These are phyloP conservation scores for Apodemus sylvaticus DNA, from an alignment of 2,113 vertebrate genomes.

Conservation along the genomic window DNA sequence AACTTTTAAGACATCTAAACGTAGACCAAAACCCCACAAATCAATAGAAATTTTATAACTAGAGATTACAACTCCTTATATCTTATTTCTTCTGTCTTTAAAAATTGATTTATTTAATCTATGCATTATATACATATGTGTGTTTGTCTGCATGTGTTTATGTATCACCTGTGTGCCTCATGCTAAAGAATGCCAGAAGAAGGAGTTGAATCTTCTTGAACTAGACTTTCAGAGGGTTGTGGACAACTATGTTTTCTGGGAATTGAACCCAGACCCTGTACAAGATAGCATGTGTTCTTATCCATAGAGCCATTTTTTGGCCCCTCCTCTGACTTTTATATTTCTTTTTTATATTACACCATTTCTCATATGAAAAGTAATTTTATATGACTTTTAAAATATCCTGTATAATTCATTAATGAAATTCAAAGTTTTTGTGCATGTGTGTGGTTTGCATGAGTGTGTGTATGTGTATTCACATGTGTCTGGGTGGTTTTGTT, in stretches of 20 bases:
- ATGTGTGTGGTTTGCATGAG: neutral
- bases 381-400: neutral
- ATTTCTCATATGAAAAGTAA: too few species aligned
- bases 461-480: neutral
- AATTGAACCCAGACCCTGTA: neutral
- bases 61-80: neutral
- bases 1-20: constrained; percentile 55
- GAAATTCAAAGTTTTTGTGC: neutral
- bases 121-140: too few species aligned
- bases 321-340: neutral
- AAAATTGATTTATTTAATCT: neutral
- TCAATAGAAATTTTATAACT: neutral
- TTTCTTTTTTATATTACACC: neutral
- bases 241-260: too few species aligned
- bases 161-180: neutral
- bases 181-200: neutral
- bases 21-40: neutral
- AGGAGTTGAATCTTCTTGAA: neutral
- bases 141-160: neutral
- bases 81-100: constrained; percentile 30
- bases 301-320: neutral
- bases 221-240: too few species aligned
- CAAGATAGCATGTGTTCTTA: too few species aligned
- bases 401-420: neutral
- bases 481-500: neutral